Conservation (phyloP, 2,797 vertebrate genomes). For the Enteromius viviparus region DNA sequence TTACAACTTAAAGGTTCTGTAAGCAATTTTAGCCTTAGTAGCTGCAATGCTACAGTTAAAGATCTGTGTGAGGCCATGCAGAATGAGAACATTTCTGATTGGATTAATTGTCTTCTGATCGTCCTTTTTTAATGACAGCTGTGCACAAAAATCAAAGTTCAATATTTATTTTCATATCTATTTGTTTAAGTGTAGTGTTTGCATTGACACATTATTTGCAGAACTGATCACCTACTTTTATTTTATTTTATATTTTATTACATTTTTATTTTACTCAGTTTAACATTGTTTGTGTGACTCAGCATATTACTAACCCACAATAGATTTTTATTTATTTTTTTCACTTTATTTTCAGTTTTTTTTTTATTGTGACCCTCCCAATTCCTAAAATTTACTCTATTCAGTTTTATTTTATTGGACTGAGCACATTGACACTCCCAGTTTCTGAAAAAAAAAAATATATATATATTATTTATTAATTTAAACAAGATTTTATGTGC, state of each 20-base stretch:
- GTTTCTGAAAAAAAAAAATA: no score
- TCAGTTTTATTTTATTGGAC: background rate
- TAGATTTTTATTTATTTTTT: no score
- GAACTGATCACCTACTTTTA: background rate
- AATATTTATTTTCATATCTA: background rate
- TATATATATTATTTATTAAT: no score
- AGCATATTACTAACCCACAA: no score
- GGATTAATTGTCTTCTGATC: no score
- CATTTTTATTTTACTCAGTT: no score
- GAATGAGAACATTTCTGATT: background rate
- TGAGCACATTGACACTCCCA: no score
- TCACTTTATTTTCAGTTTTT: no score
- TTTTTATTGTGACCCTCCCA: background rate
- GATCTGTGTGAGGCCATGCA: background rate
- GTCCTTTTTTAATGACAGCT: background rate
- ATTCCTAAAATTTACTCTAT: background rate
- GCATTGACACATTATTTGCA: background rate
- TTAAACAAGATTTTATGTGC: background rate
- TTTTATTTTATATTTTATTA: background rate
- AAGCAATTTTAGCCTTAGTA: background rate
- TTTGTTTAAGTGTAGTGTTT: background rate
- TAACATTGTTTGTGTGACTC: no score
- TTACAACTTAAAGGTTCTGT: background rate
- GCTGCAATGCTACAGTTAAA: background rate
- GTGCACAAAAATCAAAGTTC: conserved; percentile 2